Evolutionary conservation across 1,140 invertebrate genomes (phyloP), one percentile per base, ranked within the genome.

Genomic region (Drosophila insularis): DNA sequence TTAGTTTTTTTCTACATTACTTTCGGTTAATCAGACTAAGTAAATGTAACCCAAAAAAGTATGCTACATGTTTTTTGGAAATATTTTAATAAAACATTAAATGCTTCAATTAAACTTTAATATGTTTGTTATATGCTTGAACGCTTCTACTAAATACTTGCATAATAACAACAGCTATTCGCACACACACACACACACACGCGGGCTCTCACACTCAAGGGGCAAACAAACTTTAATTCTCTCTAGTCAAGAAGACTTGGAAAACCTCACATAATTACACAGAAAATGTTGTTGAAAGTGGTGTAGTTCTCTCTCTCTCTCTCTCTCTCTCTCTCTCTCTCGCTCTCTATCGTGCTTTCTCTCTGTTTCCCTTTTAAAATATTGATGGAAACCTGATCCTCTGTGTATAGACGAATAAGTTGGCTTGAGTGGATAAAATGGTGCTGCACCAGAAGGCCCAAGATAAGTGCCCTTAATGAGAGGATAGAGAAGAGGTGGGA

Each of bases 231-330:
- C 55, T 19, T 58, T 32, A 58, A 58, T 50, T 11, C 31, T 58
- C 55, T 58, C 31, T 58, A 11, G 55, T 58, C 23, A 5, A 58
- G 31, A 10, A 19, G 55, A 37, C 55, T 58, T 35, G 10, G 17
- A 10, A 58, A 58, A 58, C 27, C 54, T 56, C 54, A 56, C 27
- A 58, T 37, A 58, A 58, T 27, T 35, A 58, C 55, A 58, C 14
- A 37, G 55, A 58, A 58, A 58, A 19, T 58, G 32, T 32, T 32
- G 54, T 32, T 56, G 17, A 7, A 46, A 17, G 8, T 50, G 43
- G 17, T 21, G 4, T 50, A 4, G 10, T 4, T 31, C 53, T 14
- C 23, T 54, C 23, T 54, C 4, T 7, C 23, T 14, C 55, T 31
- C 14, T 14, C 53, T 55, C 23, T 31, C 5, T n/a, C 54, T 32